phyloP scores from a whole-genome alignment of 2,113 vertebrate genomes.

The Urocitellus parryii region DNA sequence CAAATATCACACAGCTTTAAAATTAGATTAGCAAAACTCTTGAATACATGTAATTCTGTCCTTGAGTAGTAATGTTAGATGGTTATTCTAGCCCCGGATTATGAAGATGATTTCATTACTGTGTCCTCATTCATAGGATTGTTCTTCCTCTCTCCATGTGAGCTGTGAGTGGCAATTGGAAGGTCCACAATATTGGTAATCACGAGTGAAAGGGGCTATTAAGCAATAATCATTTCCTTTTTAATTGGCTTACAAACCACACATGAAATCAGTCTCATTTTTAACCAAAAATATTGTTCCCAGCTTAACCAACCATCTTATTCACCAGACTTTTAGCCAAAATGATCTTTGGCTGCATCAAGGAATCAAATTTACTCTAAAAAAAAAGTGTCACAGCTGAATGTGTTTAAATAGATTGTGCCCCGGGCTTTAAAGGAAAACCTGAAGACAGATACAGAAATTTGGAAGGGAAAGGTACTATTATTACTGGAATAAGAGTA shows the following conservation, averaged over 20 bases:
- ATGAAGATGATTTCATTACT: background rate
- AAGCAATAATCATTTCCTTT: conserved; percentile 2
- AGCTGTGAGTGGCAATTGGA: background rate
- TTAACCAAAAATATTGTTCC: conserved; percentile 45
- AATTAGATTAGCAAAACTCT: conserved; percentile 17
- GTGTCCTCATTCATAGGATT: background rate
- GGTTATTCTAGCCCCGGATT: background rate
- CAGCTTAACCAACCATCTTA: conserved; percentile 18
- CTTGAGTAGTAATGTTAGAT: background rate
- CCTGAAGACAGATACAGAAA: conserved; percentile 29
- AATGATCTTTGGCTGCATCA: conserved; percentile 6
- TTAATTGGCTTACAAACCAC: conserved; percentile 43
- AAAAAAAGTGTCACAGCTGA: background rate
- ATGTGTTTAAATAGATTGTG: conserved; percentile 14
- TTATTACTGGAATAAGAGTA: conserved; percentile 25
- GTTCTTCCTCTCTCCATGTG: conserved; percentile 14
- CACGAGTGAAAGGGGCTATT: background rate
- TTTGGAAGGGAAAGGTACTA: background rate
- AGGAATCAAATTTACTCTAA: conserved; percentile 45
- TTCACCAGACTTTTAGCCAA: conserved; percentile 30
- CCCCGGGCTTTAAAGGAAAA: background rate
- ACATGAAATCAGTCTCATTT: conserved; percentile 33
- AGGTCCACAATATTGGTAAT: background rate
- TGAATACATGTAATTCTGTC: background rate
- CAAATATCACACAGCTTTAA: conserved; percentile 14